Base-by-base conservation (phyloP, 1,140 invertebrate genomes). In the Dreissena polymorpha region DNA sequence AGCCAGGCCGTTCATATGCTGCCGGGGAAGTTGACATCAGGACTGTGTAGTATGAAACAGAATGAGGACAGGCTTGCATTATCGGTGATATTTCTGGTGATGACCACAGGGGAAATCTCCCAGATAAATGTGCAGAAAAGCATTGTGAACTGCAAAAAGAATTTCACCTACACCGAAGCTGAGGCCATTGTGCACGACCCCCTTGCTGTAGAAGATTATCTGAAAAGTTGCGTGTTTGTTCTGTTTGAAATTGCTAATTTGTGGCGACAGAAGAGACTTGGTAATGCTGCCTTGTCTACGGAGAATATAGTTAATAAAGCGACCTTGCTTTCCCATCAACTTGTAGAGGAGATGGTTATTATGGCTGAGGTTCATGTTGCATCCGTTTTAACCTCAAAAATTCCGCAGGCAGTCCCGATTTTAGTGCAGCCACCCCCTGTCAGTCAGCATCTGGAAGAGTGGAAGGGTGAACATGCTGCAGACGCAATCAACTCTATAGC, bases 21-120 rank as follows among this genome's bases (percentile, higher is more conserved):
- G 39, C 93, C 93, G 14, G 65, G 85, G 16, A 86, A 89, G 67
- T 86, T 93, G 0, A 89, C 90, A 75, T 88, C 87, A n/a, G 88
- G 93, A 83, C 75, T 93, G 10, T 93, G 93, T 77, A 93, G 93
- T 68, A 86, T 94, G 49, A 83, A 90, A 39, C 87, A 90, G 10
- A 89, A 86, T 73, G 85, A 87, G 49, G 92, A 93, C 74, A 72
- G 91, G 71, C 85, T 91, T 65, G 81, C 88, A 8, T n/a, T 91
- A 16, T 91, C 91, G 16, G 82, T 92, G 2, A 85, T 90, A 39
- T 72, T 92, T 72, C 88, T 84, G 21, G 88, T 92, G 14, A 69
- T 86, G 18, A 83, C 83, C 12, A 84, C 83, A 57, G 90, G 88
- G 12, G 89, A 90, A n/a, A 74, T 89, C 12, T 72, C 77, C 8